Base-by-base conservation (phyloP, 1,140 invertebrate genomes). In the Rhyacophila brunnea region DNA sequence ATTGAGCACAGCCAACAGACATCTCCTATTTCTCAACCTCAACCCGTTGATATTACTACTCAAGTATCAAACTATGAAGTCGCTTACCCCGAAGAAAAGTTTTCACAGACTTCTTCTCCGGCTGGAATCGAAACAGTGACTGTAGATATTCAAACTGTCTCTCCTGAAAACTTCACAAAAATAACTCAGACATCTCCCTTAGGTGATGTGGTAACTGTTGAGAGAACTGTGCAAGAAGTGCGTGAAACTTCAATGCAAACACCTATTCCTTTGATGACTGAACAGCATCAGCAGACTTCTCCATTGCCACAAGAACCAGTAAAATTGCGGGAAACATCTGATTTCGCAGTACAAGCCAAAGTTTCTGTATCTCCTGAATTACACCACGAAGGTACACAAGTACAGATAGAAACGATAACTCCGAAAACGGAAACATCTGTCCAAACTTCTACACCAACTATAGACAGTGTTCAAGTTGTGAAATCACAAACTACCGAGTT, bases 161-260 rank as follows among this genome's bases (percentile, higher is more conserved):
- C 68, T 67, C 70, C 74, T 53, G 75, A 80, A 55, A 71, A 74
- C 11, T 45, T 65, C 43, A 73, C 77, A 48, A 69, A 75, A 62
- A 70, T 72, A 66, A 77, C 75, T 11, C 71, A 70, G 42, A 79
- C 71, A 15, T 68, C 74, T 45, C 76, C 75, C 36, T 5, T 52
- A 28, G 43, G 58, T 20, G 44, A 43, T 13, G 14, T 35, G 15
- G 48, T 67, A 11, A 35, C 15, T 32, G 32, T 18, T 3, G 66
- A 72, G 66, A 55, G 66, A 48, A 71, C 66, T 28, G 66, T n/a
- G n/a, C n/a, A n/a, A n/a, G n/a, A 72, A 56, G 47, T 72, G 28
- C 67, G 59, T 49, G 81, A 83, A 68, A 77, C 69, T 2, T 75
- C 80, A 53, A 79, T 77, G 42, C 81, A 83, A 68, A 82, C 75